A percentile compares a stretch with the other conserved stretches of the same genome.
Conservation (phyloP, 92 coral and sea anemone genomes). For the Epizoanthus illoricatus region DNA sequence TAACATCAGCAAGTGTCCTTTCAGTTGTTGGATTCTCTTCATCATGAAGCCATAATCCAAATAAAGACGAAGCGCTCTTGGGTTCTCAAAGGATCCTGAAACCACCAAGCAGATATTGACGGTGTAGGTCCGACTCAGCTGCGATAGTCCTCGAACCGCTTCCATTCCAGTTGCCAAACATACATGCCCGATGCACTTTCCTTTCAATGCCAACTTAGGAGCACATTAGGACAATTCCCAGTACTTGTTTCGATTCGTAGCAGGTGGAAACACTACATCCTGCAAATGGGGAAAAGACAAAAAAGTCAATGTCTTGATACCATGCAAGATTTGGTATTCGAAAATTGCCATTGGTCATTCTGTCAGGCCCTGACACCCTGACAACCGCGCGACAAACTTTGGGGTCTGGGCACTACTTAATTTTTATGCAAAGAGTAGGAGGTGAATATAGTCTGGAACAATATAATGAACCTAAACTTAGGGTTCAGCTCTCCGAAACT, state of each 20-base stretch:
- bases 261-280: neutral
- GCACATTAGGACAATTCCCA: conserved; percentile 13
- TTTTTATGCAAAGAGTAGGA: no score
- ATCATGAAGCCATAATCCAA: conserved; percentile 3
- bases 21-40: conserved; percentile 6
- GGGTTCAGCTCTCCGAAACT: no score
- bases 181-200: neutral
- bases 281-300: neutral
- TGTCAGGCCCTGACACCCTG: no score
- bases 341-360: no score
- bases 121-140: neutral
- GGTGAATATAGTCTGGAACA: no score
- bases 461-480: no score
- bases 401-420: no score
- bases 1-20: neutral
- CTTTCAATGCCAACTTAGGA: neutral
- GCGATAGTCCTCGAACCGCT: conserved; percentile 2
- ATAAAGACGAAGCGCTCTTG: conserved; percentile 14
- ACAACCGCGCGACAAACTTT: no score
- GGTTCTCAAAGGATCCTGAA: conserved; percentile 20
- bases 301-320: no score
- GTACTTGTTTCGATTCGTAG: conserved; percentile 10
- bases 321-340: no score
- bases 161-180: conserved; percentile 19
- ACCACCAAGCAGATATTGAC: conserved; percentile 21